phyloP scores from a whole-genome alignment of 2,113 vertebrate genomes.

The Sander vitreus region DNA sequence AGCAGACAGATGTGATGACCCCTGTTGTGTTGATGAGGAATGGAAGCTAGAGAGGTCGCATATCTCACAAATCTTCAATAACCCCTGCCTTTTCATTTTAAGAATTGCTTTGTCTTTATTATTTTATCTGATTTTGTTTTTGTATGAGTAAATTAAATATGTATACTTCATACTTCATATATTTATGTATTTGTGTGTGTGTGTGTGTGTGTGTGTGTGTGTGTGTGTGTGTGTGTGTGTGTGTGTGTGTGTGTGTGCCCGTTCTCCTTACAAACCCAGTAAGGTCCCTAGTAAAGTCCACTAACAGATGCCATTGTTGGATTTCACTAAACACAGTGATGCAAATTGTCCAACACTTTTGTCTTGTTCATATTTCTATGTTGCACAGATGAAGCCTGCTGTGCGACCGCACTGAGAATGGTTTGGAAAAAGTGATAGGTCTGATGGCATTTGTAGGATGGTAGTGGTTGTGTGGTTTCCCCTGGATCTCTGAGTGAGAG shows the following conservation, averaged over 20 bases:
- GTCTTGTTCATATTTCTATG: constrained; percentile 11
- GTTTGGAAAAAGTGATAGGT: constrained; percentile 28
- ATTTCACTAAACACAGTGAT: constrained; percentile 24
- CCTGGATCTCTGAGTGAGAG: constrained; percentile 6
- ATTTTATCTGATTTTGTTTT: background rate
- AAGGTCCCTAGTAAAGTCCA: background rate
- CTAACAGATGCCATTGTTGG: background rate
- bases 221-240: too few species aligned
- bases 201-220: too few species aligned
- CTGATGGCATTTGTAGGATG: background rate
- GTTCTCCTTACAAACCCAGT: too few species aligned
- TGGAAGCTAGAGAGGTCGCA: background rate
- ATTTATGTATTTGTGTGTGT: too few species aligned
- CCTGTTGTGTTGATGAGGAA: background rate
- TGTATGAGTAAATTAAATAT: background rate
- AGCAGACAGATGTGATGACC: background rate
- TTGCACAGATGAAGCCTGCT: background rate
- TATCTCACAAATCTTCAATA: background rate
- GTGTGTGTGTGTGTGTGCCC: too few species aligned
- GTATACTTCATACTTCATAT: background rate
- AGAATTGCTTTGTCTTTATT: background rate
- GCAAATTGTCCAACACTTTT: constrained; percentile 19
- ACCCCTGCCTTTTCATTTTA: background rate
- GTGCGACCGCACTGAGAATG: constrained; percentile 6
- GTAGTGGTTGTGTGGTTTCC: constrained; percentile 17